phyloP scores from a whole-genome alignment of 2,888 invertebrate genomes.

The Cistogaster globosa region DNA sequence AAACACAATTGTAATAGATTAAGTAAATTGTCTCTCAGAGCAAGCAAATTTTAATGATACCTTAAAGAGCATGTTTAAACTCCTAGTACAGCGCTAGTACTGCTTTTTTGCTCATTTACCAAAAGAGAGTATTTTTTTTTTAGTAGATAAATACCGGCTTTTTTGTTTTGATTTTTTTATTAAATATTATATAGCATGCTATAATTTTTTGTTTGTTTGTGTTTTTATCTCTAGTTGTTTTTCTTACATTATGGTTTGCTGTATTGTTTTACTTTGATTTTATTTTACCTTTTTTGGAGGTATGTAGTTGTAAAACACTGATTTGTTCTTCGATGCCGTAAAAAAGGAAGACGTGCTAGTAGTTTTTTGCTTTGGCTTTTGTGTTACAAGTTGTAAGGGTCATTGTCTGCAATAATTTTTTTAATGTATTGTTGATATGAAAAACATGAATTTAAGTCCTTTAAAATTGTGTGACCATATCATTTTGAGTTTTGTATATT shows the following conservation, averaged over 20 bases:
- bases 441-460: not conserved
- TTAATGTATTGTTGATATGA: constrained; percentile 24
- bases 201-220: constrained; percentile 36
- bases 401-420: constrained; percentile 51
- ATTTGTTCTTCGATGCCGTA: constrained; percentile 19
- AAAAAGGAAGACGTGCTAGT: too few relatives aligned
- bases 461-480: too few relatives aligned
- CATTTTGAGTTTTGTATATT: too few relatives aligned
- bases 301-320: constrained; percentile 6
- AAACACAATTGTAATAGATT: constrained; percentile 47
- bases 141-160: constrained; percentile 63
- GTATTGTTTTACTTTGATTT: too few relatives aligned
- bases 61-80: not conserved
- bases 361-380: constrained; percentile 10
- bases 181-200: constrained; percentile 45
- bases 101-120: not conserved
- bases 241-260: too few relatives aligned
- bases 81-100: not conserved
- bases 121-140: constrained; percentile 39
- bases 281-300: not conserved
- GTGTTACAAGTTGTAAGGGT: constrained; percentile 42
- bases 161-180: constrained; percentile 46
- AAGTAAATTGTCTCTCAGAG: constrained; percentile 12
- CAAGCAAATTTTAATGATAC: not conserved
- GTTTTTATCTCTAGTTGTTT: too few relatives aligned